Base-by-base conservation (phyloP, 1,140 invertebrate species). In the Saccostrea cuccullata region DNA sequence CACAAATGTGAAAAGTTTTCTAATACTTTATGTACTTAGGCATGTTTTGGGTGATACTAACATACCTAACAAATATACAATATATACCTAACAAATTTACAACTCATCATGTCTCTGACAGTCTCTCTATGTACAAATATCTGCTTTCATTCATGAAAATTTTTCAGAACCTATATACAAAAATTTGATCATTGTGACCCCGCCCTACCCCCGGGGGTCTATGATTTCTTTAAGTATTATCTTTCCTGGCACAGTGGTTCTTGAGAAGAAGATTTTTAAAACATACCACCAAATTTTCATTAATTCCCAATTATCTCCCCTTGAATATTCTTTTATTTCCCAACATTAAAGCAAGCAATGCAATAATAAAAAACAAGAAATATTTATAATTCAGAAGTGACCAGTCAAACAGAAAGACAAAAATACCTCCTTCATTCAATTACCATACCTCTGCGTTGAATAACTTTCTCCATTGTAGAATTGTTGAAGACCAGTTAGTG, bases 401-500 rank as follows among this genome's bases (percentile, higher is more conserved):
- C 47, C 47, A 47, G 47, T 47, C 47, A 47, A 47, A 47, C 47
- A 47, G 47, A 73, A 73, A 30, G 26, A 73, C 4, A 15, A 30
- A 40, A 73, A 73, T 73, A 77, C 70, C 70, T 77, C 26, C 26
- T 3, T 77, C 26, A 77, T 77, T 26, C 70, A 77, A 30, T 77
- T 77, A 77, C 70, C 70, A 26, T 13, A 26, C n/a, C 26, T 36
- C 2, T 36, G 30, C 70, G 30, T 36, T 77, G 70, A 77, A 13
- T 36, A 77, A 77, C 70, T 77, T 77, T 77, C 70, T 77, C 70
- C 70, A 77, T 30, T 77, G 70, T 77, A 77, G 11, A 77, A 3
- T 77, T 36, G 36, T 30, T 13, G 70, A 77, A 77, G 70, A 77
- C 70, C 70, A 77, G 36, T 77, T 77, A 77, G 26, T 30, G 26